Evolutionary conservation across 1,140 invertebrate species (phyloP).

Genomic region (Polypedilum vanderplanki): DNA sequence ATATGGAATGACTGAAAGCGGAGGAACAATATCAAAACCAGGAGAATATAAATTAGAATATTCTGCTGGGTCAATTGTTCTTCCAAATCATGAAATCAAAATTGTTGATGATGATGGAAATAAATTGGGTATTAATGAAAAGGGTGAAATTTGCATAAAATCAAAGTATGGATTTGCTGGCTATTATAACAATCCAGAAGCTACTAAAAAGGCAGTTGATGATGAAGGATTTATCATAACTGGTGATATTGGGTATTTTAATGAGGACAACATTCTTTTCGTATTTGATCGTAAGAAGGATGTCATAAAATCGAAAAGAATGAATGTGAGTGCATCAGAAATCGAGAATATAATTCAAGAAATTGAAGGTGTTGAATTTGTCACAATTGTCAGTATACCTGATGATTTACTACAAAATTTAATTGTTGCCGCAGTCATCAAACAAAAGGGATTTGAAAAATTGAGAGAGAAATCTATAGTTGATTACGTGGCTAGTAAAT

Average conservation of each 20-base stretch:
- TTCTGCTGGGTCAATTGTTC: not conserved
- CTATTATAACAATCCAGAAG: conserved; percentile 48
- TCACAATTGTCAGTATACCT: conserved; percentile 73
- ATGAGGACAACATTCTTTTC: conserved; percentile 56
- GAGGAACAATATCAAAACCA: conserved; percentile 26
- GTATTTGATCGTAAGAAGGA: conserved; percentile 70
- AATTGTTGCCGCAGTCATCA: not conserved
- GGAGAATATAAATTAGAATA: too few relatives aligned
- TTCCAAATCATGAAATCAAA: conserved; percentile 36
- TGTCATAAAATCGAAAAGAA: conserved; percentile 59
- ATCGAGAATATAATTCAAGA: conserved; percentile 72
- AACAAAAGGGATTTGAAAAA: not conserved
- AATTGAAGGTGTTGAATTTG: conserved; percentile 65
- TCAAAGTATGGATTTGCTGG: conserved; percentile 38
- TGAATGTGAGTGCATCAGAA: conserved; percentile 58
- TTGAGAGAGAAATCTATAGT: not conserved
- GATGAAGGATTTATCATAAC: conserved; percentile 61
- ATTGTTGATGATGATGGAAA: conserved; percentile 43
- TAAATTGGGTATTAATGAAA: conserved; percentile 36
- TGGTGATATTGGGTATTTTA: conserved; percentile 62
- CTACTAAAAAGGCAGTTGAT: conserved; percentile 49
- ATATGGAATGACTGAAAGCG: conserved; percentile 30
- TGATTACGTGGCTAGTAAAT: not conserved
- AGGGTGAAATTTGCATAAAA: conserved; percentile 43
- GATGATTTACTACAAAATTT: conserved; percentile 45